phyloP scores from a whole-genome alignment of 2,888 invertebrate species.

The Fragum fragum region DNA sequence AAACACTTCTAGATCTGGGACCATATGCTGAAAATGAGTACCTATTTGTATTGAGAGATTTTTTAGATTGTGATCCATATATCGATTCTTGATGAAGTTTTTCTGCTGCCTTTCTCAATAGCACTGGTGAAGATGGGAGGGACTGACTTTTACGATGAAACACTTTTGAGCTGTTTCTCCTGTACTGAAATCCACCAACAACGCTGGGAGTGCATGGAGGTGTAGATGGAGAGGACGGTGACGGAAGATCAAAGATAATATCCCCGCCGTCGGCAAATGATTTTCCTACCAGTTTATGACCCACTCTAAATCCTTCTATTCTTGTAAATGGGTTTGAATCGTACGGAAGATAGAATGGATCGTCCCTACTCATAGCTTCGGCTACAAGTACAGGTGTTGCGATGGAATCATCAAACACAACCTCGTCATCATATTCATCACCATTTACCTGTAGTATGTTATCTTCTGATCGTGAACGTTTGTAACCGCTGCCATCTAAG shows the following conservation, averaged over 20 bases:
- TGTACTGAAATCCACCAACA: constrained; percentile 29
- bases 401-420: constrained; percentile 46
- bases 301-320: constrained; percentile 80
- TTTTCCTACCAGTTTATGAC: constrained; percentile 81
- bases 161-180: constrained; percentile 35
- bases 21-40: constrained; percentile 65
- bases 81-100: constrained; percentile 80
- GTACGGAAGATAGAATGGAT: constrained; percentile 86
- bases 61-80: constrained; percentile 73
- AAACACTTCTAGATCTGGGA: constrained; percentile 71
- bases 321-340: constrained; percentile 82
- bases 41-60: constrained; percentile 58
- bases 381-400: constrained; percentile 91
- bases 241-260: constrained; percentile 90
- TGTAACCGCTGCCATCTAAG: constrained; percentile 67
- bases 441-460: constrained; percentile 80
- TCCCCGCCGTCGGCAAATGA: constrained; percentile 67
- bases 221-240: constrained; percentile 88
- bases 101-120: constrained; percentile 81
- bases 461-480: constrained; percentile 82
- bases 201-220: constrained; percentile 82
- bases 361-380: constrained; percentile 92
- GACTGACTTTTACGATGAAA: constrained; percentile 80
- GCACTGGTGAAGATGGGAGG: constrained; percentile 83
- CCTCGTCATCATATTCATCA: constrained; percentile 60